A percentile compares a stretch with the other conserved stretches of the same genome.
Evolutionary conservation across 2,113 vertebrate species (phyloP).

Genomic region (Nothoprocta perdicaria): DNA sequence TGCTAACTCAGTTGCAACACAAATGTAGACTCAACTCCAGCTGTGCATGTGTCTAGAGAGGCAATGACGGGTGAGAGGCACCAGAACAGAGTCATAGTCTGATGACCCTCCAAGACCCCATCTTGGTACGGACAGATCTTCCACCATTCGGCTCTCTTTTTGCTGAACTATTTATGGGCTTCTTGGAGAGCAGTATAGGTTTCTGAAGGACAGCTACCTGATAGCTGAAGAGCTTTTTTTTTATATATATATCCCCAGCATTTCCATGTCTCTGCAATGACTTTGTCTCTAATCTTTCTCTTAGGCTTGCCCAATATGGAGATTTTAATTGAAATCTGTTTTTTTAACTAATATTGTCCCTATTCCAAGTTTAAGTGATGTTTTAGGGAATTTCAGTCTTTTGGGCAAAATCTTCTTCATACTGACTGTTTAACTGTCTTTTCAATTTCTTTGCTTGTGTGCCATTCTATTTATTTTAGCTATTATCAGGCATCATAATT

Average conservation of each 20-base stretch:
- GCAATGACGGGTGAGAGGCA: neutral
- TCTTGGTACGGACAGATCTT: neutral
- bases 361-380: slow-evolving; percentile 13
- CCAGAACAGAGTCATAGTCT: neutral
- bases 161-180: neutral
- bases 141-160: fast-evolving
- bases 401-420: neutral
- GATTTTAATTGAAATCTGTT: slow-evolving; percentile 1
- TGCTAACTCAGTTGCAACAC: fast-evolving
- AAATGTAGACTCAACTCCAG: neutral
- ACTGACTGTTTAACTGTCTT: neutral
- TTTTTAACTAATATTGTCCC: neutral
- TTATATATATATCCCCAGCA: neutral
- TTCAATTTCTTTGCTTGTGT: neutral
- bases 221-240: neutral
- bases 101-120: fast-evolving
- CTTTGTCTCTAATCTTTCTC: neutral
- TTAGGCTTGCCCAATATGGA: neutral
- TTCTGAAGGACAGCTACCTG: neutral
- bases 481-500: slow-evolving; percentile 34
- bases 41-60: neutral
- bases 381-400: neutral
- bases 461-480: slow-evolving; percentile 34
- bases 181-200: fast-evolving
- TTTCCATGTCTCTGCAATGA: neutral